Evolutionary conservation across 1,140 invertebrate species (phyloP).

Genomic region (Halictus rubicundus): DNA sequence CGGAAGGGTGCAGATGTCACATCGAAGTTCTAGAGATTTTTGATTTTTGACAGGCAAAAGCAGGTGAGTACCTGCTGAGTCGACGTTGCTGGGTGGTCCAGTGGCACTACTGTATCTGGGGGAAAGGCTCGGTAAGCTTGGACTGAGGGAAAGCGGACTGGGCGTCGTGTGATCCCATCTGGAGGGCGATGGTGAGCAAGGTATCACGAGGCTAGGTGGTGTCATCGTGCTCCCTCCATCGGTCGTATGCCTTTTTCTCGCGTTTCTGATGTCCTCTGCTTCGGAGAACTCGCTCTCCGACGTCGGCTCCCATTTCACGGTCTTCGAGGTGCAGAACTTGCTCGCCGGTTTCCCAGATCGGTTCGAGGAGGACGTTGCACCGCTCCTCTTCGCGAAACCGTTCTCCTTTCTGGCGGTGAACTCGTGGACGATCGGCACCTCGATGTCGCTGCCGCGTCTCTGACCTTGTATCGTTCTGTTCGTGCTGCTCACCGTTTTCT

Average conservation of each 20-base stretch:
- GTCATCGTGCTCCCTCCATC: slow-evolving; percentile 64
- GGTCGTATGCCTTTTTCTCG: slow-evolving; percentile 71
- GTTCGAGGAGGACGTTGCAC: background rate
- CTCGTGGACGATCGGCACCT: slow-evolving; percentile 85
- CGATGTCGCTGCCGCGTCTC: slow-evolving; percentile 81
- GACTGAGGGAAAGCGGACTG: slow-evolving; percentile 83
- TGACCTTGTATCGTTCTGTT: slow-evolving; percentile 80
- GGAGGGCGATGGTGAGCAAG: slow-evolving; percentile 71
- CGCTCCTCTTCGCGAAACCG: slow-evolving; percentile 64
- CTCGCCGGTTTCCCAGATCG: slow-evolving; percentile 39
- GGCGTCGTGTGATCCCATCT: slow-evolving; percentile 82
- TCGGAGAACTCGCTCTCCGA: slow-evolving; percentile 85
- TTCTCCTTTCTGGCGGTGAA: slow-evolving; percentile 74
- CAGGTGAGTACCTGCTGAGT: slow-evolving; percentile 75
- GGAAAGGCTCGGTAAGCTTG: slow-evolving; percentile 82
- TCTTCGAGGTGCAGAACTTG: slow-evolving; percentile 79
- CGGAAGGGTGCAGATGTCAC: too few species aligned
- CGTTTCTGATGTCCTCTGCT: slow-evolving; percentile 77
- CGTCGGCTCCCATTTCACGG: slow-evolving; percentile 84
- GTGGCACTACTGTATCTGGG: slow-evolving; percentile 76
- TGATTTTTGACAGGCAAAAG: too few species aligned
- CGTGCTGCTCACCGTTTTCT: slow-evolving; percentile 77
- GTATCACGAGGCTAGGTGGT: slow-evolving; percentile 76
- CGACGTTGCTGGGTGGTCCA: slow-evolving; percentile 76
- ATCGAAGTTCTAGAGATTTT: too few species aligned